phyloP scores from a whole-genome alignment of 2,797 vertebrate genomes.

The Gymnothorax javanicus region DNA sequence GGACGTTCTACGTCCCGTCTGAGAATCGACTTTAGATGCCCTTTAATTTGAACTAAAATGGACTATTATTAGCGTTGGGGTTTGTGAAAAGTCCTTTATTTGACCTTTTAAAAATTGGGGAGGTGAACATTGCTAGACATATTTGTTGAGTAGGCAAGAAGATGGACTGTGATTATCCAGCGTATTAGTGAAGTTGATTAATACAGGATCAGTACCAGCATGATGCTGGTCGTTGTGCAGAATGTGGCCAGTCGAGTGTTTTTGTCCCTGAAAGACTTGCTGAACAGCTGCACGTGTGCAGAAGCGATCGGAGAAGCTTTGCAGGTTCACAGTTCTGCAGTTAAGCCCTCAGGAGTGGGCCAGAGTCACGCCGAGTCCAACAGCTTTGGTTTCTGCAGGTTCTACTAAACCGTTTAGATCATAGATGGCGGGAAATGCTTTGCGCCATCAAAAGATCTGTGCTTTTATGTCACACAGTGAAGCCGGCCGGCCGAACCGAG shows the following conservation, averaged over 20 bases:
- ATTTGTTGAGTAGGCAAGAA: background rate
- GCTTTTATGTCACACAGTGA: constrained; percentile 46
- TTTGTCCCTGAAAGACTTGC: background rate
- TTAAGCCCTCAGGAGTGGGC: background rate
- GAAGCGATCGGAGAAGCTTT: background rate
- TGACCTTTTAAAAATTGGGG: background rate
- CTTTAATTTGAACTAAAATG: no score
- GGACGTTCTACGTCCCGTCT: no score
- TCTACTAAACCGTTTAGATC: background rate
- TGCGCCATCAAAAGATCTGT: constrained; percentile 65
- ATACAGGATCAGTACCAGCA: background rate
- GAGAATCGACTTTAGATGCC: no score
- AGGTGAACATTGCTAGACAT: no score
- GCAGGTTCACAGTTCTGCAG: background rate
- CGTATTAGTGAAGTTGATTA: background rate
- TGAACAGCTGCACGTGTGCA: background rate
- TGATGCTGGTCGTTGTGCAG: background rate
- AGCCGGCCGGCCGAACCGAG: background rate
- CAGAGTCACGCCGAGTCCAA: background rate
- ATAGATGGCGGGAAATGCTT: constrained; percentile 55
- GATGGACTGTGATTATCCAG: background rate
- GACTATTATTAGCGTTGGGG: no score
- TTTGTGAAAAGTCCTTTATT: background rate
- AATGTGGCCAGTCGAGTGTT: background rate
- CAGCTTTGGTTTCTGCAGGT: constrained; percentile 3